Evolutionary conservation across 2,888 invertebrate genomes (phyloP).

Genomic region (Germaria angustata): DNA sequence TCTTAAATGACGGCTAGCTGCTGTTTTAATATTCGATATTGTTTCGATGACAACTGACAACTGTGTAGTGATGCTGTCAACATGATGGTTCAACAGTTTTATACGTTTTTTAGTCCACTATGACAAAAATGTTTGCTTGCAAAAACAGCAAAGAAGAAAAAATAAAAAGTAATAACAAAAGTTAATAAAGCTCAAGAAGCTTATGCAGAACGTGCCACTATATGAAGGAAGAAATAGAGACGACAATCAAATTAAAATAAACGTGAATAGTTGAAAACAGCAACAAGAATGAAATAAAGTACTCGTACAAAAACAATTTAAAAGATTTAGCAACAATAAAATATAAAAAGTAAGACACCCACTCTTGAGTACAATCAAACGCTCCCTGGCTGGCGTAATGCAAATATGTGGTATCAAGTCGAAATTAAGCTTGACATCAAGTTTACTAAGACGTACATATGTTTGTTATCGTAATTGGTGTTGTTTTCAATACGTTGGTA

Average conservation of each 20-base stretch:
- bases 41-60: constrained; percentile 69
- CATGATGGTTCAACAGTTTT: constrained; percentile 68
- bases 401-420: background rate
- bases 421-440: background rate
- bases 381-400: background rate
- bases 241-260: constrained; percentile 2
- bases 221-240: constrained; percentile 9
- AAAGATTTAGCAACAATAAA: constrained; percentile 47
- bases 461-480: constrained; percentile 21
- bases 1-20: constrained; percentile 60
- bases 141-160: background rate
- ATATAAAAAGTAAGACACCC: constrained; percentile 36
- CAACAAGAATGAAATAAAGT: constrained; percentile 25
- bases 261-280: background rate
- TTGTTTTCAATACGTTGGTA: constrained; percentile 9
- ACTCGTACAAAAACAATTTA: background rate
- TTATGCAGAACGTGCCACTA: constrained; percentile 11
- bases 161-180: background rate
- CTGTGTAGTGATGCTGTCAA: constrained; percentile 70
- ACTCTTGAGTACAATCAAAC: constrained; percentile 9
- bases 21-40: constrained; percentile 67
- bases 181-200: constrained; percentile 46
- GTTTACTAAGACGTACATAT: constrained; percentile 1
- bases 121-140: constrained; percentile 7
- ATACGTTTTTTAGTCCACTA: constrained; percentile 57